These are phyloP conservation scores for Thymallus thymallus DNA, from an alignment of 2,113 vertebrate genomes.

Conservation along the genomic window DNA sequence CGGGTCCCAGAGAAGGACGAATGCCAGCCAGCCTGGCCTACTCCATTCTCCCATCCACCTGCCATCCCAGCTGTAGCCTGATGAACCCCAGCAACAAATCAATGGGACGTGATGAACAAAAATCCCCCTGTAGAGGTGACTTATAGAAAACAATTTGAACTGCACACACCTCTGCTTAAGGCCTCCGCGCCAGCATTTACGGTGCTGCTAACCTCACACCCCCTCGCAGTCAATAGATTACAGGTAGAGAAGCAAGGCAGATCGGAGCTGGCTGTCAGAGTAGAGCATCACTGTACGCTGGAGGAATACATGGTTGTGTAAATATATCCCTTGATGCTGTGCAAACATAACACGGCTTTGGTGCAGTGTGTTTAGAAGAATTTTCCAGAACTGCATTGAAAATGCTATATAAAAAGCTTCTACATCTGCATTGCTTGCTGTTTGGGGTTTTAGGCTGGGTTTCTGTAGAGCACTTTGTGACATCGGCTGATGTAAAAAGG, in stretches of 20 bases:
- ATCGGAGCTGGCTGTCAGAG: background rate
- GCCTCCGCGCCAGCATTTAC: constrained; percentile 46
- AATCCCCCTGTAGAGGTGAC: constrained; percentile 70
- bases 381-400: too few relatives aligned
- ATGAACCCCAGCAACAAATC: constrained; percentile 65
- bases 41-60: constrained; percentile 25
- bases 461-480: too few relatives aligned
- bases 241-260: constrained; percentile 41
- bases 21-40: background rate
- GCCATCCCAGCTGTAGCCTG: constrained; percentile 41
- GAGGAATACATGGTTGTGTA: constrained; percentile 46
- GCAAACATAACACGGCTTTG: too few relatives aligned
- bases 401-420: too few relatives aligned
- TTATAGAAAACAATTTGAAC: constrained; percentile 74
- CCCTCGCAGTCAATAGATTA: constrained; percentile 67
- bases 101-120: constrained; percentile 67
- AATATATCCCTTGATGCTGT: constrained; percentile 26
- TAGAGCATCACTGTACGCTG: constrained; percentile 4
- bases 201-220: constrained; percentile 63
- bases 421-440: too few relatives aligned
- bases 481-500: too few relatives aligned
- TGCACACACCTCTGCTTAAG: constrained; percentile 44
- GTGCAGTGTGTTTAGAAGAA: too few relatives aligned
- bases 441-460: too few relatives aligned
- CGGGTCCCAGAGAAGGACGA: constrained; percentile 21